Conservation (phyloP, 2,797 vertebrate species). For the Peromyscus melanophrys region DNA sequence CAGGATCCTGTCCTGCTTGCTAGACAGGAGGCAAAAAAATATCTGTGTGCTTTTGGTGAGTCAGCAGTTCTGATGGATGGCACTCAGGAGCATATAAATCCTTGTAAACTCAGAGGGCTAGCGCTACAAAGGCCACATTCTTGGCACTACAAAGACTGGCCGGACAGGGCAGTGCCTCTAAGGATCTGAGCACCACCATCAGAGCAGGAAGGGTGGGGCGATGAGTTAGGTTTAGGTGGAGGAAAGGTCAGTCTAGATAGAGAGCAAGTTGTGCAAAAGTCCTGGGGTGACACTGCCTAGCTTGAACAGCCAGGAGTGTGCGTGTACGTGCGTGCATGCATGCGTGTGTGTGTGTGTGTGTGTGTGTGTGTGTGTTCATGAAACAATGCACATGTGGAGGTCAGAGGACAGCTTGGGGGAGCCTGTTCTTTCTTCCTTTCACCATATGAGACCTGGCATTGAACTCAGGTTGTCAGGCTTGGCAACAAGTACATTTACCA, state of each 20-base stretch:
- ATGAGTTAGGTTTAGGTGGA: not conserved
- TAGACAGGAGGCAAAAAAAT: not conserved
- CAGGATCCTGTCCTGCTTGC: not conserved
- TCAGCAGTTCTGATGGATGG: not conserved
- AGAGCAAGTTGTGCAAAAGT: not conserved
- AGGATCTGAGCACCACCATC: not conserved
- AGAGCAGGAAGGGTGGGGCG: not conserved
- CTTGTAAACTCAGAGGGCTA: not conserved
- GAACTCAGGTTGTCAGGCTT: not conserved
- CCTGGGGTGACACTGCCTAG: not conserved
- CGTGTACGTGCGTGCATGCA: too few species aligned
- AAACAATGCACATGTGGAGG: too few species aligned
- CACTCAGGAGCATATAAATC: not conserved
- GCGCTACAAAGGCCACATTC: not conserved
- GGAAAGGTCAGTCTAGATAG: not conserved
- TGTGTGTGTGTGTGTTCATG: not conserved
- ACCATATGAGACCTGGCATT: not conserved
- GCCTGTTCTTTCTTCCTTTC: not conserved
- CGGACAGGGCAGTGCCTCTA: not conserved
- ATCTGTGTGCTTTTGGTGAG: not conserved
- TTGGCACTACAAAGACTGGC: not conserved
- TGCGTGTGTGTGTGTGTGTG: too few species aligned
- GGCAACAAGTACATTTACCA: not conserved
- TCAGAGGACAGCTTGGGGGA: not conserved
- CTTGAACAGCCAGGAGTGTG: not conserved